These are phyloP conservation scores for Pipistrellus kuhlii DNA, from an alignment of 2,797 vertebrate species.

Conservation along the genomic window DNA sequence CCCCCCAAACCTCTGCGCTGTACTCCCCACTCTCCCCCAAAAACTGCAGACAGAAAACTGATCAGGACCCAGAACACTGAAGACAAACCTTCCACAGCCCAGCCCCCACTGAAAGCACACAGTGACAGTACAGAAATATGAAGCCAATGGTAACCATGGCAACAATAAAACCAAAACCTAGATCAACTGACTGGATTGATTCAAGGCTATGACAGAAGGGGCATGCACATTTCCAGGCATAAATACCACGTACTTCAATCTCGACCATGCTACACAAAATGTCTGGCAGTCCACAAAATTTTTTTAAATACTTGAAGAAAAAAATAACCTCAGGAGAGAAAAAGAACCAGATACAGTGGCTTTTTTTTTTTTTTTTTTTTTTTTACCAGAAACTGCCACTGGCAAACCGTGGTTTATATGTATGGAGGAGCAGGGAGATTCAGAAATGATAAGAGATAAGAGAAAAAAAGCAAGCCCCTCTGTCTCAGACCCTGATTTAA, in stretches of 20 bases:
- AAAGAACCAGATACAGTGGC: background rate
- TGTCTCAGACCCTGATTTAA: background rate
- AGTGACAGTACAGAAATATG: background rate
- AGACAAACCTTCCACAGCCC: conserved; percentile 24
- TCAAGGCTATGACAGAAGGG: background rate
- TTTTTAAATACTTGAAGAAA: background rate
- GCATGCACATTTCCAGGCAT: background rate
- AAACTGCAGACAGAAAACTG: background rate
- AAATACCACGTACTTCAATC: background rate
- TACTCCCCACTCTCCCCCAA: background rate
- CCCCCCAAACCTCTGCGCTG: background rate
- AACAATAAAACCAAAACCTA: conserved; percentile 51
- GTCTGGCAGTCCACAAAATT: background rate
- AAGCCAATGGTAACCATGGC: conserved; percentile 37
- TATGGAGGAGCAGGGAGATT: background rate
- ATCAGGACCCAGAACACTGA: background rate
- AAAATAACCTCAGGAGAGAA: conserved; percentile 57
- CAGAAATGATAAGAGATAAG: background rate
- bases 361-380: conserved; percentile 12
- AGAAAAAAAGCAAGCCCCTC: background rate
- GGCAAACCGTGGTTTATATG: background rate
- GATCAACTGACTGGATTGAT: background rate
- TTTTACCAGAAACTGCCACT: background rate
- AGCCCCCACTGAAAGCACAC: background rate
- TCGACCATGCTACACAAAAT: background rate